Evolutionary conservation across 1,140 invertebrate genomes (phyloP).

Genomic region (Charaxes varanes): DNA sequence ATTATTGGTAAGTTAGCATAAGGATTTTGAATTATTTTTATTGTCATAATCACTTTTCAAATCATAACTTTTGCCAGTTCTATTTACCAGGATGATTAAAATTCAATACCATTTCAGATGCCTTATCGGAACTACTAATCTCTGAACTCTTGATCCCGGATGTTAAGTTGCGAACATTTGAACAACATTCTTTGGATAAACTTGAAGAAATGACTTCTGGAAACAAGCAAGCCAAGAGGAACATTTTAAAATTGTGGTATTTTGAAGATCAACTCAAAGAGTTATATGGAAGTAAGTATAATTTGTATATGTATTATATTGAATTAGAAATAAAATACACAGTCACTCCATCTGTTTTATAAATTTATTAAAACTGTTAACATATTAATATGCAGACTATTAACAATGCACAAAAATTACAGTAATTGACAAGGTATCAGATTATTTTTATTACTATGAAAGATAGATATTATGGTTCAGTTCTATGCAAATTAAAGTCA

Average conservation of each 20-base stretch:
- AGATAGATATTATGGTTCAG: too few species aligned
- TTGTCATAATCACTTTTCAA: not conserved
- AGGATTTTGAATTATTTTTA: too few species aligned
- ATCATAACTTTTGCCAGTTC: too few species aligned
- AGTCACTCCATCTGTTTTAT: not conserved
- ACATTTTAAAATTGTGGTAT: slow-evolving; percentile 78
- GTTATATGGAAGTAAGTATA: slow-evolving; percentile 77
- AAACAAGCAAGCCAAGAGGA: slow-evolving; percentile 73
- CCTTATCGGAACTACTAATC: slow-evolving; percentile 86
- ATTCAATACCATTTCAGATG: slow-evolving; percentile 64
- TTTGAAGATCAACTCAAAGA: slow-evolving; percentile 91
- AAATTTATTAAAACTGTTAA: too few species aligned
- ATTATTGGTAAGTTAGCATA: slow-evolving; percentile 61
- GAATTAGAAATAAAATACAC: too few species aligned
- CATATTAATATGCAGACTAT: too few species aligned
- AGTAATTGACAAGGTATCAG: too few species aligned
- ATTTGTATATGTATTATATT: not conserved
- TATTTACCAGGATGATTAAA: not conserved
- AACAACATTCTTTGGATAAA: slow-evolving; percentile 77
- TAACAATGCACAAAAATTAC: too few species aligned
- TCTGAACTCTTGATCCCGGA: slow-evolving; percentile 83
- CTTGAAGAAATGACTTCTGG: slow-evolving; percentile 70
- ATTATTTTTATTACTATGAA: too few species aligned
- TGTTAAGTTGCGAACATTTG: slow-evolving; percentile 83
- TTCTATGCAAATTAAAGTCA: too few species aligned